Evolutionary conservation across 2,888 invertebrate species (phyloP).

Genomic region (Drosophila mercatorum): DNA sequence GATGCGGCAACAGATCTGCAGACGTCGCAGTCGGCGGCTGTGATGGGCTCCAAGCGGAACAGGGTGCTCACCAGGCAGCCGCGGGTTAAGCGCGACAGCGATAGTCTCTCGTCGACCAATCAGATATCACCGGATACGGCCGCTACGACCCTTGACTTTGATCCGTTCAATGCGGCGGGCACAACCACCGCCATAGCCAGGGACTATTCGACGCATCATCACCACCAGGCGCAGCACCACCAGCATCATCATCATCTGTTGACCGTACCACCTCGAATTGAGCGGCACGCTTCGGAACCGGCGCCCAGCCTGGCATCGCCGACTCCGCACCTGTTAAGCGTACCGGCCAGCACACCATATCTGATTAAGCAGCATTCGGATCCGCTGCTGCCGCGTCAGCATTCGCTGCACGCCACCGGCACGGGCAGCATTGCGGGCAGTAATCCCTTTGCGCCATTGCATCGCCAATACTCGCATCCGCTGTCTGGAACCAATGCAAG

Average conservation of each 20-base stretch:
- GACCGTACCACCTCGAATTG: constrained; percentile 86
- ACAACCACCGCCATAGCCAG: constrained; percentile 59
- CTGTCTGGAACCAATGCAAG: constrained; percentile 71
- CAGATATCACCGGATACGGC: constrained; percentile 83
- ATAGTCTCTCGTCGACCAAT: constrained; percentile 83
- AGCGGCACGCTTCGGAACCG: constrained; percentile 87
- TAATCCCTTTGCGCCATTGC: constrained; percentile 83
- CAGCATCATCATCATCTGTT: constrained; percentile 81
- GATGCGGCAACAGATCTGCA: constrained; percentile 49
- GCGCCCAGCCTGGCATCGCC: constrained; percentile 86
- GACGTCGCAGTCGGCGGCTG: constrained; percentile 42
- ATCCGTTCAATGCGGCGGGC: constrained; percentile 78
- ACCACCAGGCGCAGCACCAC: constrained; percentile 44
- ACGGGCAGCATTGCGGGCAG: constrained; percentile 52
- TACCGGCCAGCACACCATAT: constrained; percentile 86
- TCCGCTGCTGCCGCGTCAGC: constrained; percentile 87
- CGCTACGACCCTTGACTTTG: constrained; percentile 76
- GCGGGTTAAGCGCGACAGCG: constrained; percentile 88
- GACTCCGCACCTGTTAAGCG: constrained; percentile 86
- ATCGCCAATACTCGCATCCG: constrained; percentile 86
- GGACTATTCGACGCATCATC: constrained; percentile 71
- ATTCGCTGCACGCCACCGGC: constrained; percentile 73
- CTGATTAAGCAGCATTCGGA: constrained; percentile 89
- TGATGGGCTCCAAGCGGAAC: constrained; percentile 87
- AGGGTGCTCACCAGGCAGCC: constrained; percentile 89